phyloP scores from a whole-genome alignment of 92 coral and sea anemone species.

The Meandrina meandrites region DNA sequence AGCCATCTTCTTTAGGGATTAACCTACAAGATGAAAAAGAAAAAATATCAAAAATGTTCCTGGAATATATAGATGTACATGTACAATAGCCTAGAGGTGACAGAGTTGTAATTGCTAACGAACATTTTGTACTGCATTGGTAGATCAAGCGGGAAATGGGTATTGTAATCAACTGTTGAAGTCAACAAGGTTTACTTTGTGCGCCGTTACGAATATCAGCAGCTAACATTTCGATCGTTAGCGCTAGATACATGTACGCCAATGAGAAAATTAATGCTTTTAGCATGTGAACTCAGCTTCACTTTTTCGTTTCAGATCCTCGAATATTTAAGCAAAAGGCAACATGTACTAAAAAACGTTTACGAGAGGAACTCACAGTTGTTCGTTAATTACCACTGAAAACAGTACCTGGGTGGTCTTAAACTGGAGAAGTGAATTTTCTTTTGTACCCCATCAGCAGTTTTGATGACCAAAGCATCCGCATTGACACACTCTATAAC shows the following conservation, averaged over 20 bases:
- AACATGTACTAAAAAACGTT: background rate
- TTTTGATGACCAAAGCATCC: conserved; percentile 88
- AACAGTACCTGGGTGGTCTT: conserved; percentile 93
- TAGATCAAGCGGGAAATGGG: no score
- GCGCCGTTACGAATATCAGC: background rate
- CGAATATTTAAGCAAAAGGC: no score
- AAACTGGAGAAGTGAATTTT: conserved; percentile 91
- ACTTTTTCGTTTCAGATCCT: no score
- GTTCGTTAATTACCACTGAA: no score
- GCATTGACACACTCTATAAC: conserved; percentile 92
- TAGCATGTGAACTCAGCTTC: no score
- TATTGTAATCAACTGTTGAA: no score
- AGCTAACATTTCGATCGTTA: background rate
- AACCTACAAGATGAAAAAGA: conserved; percentile 35
- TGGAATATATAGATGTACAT: no score
- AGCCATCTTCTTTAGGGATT: conserved; percentile 70
- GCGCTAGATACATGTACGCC: background rate
- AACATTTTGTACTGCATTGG: no score
- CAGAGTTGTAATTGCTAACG: no score
- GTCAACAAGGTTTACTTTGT: background rate
- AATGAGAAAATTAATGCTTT: background rate
- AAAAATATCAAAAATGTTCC: no score
- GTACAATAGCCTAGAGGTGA: no score
- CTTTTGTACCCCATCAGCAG: conserved; percentile 75
- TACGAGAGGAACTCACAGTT: background rate